Base-by-base conservation (phyloP, 2,797 vertebrate species). In the Cirrhinus mrigala region DNA sequence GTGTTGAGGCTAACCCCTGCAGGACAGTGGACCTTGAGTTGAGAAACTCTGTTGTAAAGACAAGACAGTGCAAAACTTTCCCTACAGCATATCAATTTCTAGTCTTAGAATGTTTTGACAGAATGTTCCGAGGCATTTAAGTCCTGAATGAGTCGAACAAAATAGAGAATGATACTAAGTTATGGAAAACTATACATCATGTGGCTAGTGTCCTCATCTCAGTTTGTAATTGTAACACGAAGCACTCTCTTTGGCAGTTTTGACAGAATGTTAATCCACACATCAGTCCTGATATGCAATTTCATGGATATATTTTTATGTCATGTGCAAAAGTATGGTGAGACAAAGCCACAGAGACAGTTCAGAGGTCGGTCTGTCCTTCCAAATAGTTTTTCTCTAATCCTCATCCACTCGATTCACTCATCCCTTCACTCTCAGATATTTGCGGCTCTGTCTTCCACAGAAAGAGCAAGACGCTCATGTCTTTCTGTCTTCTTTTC, bases 401-500 rank as follows among this genome's bases (percentile, higher is more conserved):
- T 56, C 24, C 62, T 52, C 73, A 69, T 69, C 24, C 75, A 70
- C 52, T 56, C 5, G 7, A 69, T 84, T 70, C 20, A 46, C 37
- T 70, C 50, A 79, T 58, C 50, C 66, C 62, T 78, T 54, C 24
- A 83, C 50, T 84, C 75, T 68, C 40, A 68, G n/a, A 48, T 77
- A 84, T 82, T 81, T 54, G 69, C 12, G 78, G 66, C 29, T 75
- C n/a, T 29, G 16, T 74, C 56, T 62, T 74, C 69, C 74, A 76
- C 66, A 79, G 54, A 85, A 81, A 75, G 46, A 73, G 20, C 29
- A 48, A 27, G 20, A 71, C 50, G 4, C 73, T 74, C 48, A 4
- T 81, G 77, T 74, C 46, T 81, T 80, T 85, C 82, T 76, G 60
- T 78, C 85, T 84, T 79, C 68, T 79, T 62, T 70, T 40, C 24